These are phyloP conservation scores for Onychomys torridus DNA, from an alignment of 2,797 vertebrate genomes.

Conservation along the genomic window DNA sequence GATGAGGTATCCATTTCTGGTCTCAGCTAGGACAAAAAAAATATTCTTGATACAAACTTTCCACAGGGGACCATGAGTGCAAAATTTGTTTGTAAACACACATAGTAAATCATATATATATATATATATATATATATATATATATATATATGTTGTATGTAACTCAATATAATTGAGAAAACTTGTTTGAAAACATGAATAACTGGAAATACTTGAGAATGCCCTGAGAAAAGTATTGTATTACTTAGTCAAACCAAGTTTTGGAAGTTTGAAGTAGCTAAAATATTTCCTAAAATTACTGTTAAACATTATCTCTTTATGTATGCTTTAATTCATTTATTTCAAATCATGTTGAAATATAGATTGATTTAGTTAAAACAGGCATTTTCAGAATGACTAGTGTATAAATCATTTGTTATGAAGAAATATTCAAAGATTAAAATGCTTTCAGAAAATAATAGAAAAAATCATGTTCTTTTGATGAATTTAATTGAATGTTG, in stretches of 20 bases:
- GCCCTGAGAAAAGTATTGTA: neutral
- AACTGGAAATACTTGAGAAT: neutral
- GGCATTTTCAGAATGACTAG: neutral
- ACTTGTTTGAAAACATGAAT: neutral
- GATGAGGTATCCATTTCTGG: neutral
- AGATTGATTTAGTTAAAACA: neutral
- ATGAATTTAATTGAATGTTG: neutral
- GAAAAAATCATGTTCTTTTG: neutral
- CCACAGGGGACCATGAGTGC: neutral
- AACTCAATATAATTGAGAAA: neutral
- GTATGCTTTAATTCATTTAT: neutral
- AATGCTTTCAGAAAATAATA: neutral
- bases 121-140: neutral
- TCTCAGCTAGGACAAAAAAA: neutral
- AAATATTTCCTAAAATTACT: neutral
- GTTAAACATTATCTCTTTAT: neutral
- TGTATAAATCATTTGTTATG: neutral
- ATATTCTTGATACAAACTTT: neutral
- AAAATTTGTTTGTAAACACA: neutral
- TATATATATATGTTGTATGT: neutral
- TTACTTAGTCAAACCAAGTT: neutral
- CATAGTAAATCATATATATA: neutral
- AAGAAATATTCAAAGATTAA: neutral
- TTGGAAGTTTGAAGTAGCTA: neutral
- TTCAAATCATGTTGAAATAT: slow-evolving; percentile 18